Percentiles rank a stretch among this genome's conserved stretches.
Conservation (phyloP, 2,797 vertebrate genomes). For the Echeneis naucrates region DNA sequence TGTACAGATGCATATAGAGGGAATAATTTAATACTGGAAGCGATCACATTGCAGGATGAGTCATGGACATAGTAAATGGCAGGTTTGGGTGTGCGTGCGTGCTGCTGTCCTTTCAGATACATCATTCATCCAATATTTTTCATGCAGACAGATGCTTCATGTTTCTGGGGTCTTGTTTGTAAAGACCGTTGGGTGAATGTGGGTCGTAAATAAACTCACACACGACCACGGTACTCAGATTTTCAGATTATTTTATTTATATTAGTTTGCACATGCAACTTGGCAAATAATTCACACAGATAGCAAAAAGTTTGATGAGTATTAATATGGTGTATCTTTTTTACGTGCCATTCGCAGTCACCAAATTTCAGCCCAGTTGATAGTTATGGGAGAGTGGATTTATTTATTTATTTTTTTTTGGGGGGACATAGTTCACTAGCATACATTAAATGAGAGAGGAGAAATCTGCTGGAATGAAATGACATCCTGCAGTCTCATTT, state of each 20-base stretch:
- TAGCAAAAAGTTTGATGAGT: neutral
- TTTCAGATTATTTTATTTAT: neutral
- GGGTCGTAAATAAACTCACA: neutral
- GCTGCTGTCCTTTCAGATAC: neutral
- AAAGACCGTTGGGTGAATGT: neutral
- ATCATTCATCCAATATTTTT: conserved; percentile 33
- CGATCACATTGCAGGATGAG: conserved; percentile 29
- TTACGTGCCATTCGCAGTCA: neutral
- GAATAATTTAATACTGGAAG: conserved; percentile 20
- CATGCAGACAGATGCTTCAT: conserved; percentile 34
- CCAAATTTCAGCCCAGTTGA: neutral
- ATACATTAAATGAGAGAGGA: neutral
- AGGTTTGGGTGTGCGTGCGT: conserved; percentile 14
- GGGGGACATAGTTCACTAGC: neutral
- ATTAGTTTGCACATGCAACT: neutral
- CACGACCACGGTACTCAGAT: neutral
- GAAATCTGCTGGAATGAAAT: neutral
- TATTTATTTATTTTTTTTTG: no score
- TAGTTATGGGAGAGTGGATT: neutral
- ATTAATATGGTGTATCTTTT: neutral
- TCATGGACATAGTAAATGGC: conserved; percentile 39
- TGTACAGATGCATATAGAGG: neutral
- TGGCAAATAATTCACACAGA: neutral
- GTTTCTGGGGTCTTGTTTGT: conserved; percentile 34
- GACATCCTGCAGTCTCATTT: neutral